Evolutionary conservation across 1,140 invertebrate genomes (phyloP).

Genomic region (Lepidostoma basale): DNA sequence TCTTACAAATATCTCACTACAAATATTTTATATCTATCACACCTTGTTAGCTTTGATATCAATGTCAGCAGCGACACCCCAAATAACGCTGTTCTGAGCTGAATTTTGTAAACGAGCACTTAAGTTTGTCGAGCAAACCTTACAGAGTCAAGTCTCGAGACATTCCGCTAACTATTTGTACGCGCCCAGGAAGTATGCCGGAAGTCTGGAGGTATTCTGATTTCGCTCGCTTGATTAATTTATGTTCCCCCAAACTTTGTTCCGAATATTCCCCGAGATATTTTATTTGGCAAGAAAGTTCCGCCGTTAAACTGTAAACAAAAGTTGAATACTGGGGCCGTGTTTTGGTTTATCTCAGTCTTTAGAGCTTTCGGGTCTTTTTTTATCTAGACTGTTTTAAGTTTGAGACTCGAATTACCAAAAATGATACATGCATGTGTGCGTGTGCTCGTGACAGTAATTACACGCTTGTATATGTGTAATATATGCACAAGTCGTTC

Average conservation of each 20-base stretch:
- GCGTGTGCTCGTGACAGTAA: no score
- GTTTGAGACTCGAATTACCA: no score
- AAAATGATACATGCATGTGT: no score
- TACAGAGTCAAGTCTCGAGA: background rate
- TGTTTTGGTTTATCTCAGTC: no score
- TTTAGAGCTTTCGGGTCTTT: no score
- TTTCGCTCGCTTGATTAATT: slow-evolving; percentile 18
- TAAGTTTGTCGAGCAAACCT: background rate
- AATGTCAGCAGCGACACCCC: background rate
- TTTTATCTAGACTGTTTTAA: no score
- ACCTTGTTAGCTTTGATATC: no score
- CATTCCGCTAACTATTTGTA: slow-evolving; percentile 10
- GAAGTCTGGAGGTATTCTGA: slow-evolving; percentile 18
- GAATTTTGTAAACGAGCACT: no score
- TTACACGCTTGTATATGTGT: no score
- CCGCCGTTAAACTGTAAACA: slow-evolving; percentile 16
- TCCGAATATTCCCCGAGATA: slow-evolving; percentile 9
- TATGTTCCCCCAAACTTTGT: slow-evolving; percentile 11
- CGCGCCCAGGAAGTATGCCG: background rate
- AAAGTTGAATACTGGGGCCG: background rate
- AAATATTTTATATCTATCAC: no score
- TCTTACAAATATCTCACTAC: no score
- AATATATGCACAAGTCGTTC: no score
- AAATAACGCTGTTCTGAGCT: background rate
- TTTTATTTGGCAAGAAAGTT: slow-evolving; percentile 15